phyloP scores from a whole-genome alignment of 2,888 invertebrate species.

The Furcula furcula region DNA sequence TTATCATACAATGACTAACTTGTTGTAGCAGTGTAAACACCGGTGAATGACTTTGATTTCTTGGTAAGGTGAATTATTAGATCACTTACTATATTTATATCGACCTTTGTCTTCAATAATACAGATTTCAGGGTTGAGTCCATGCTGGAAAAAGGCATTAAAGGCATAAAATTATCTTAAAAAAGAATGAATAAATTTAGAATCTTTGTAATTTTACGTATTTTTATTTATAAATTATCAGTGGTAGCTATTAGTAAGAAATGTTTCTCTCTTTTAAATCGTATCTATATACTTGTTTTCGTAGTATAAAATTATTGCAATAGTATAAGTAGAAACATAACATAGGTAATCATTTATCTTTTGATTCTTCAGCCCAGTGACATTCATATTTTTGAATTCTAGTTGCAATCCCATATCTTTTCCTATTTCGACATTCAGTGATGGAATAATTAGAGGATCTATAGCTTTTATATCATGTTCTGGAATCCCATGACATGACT shows the following conservation, averaged over 20 bases:
- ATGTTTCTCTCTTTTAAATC: no score
- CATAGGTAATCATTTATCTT: conserved; percentile 52
- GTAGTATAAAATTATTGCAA: no score
- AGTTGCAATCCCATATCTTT: conserved; percentile 37
- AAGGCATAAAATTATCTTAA: no score
- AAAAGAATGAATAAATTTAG: no score
- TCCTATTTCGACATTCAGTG: conserved; percentile 35
- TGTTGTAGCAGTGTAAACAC: conserved; percentile 43
- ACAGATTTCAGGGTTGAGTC: conserved; percentile 49
- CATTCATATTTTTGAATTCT: conserved; percentile 48
- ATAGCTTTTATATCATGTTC: conserved; percentile 44
- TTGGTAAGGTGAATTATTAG: conserved; percentile 38
- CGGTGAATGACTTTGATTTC: conserved; percentile 39
- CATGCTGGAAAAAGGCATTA: conserved; percentile 57
- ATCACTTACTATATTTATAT: conserved; percentile 43
- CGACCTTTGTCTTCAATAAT: conserved; percentile 49
- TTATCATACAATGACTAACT: conserved; percentile 38
- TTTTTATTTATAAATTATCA: no score
- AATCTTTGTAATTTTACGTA: no score
- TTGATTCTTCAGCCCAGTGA: conserved; percentile 56
- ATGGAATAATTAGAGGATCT: conserved; percentile 50
- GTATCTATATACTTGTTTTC: no score
- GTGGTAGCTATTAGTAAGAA: no score
- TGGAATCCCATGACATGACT: conserved; percentile 50
- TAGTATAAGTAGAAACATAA: no score